Evolutionary conservation across 2,797 vertebrate genomes (phyloP).

Genomic region (Pristis pectinata): DNA sequence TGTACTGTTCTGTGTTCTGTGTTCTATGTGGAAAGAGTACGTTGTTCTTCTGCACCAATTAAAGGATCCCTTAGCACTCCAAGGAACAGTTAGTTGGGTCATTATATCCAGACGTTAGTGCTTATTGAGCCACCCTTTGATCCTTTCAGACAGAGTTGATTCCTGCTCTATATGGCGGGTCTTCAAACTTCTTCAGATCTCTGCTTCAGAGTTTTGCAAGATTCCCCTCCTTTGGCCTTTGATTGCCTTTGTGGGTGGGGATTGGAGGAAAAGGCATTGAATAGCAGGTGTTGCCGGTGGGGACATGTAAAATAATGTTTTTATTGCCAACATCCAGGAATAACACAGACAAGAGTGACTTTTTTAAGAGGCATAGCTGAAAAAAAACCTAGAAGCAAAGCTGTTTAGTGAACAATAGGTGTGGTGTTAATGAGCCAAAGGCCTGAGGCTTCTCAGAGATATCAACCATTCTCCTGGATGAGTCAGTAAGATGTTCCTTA

Average conservation of each 20-base stretch:
- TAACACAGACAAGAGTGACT: neutral
- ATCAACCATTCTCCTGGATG: neutral
- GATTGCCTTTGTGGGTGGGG: neutral
- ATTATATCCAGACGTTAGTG: neutral
- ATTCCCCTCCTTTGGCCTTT: neutral
- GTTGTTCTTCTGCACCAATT: neutral
- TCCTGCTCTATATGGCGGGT: neutral
- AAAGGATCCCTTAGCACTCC: neutral
- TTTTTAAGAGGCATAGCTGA: neutral
- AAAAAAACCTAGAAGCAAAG: neutral
- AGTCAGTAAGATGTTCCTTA: neutral
- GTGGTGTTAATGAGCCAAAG: constrained; percentile 15
- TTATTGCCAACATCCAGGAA: neutral
- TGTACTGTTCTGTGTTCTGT: too few relatives aligned
- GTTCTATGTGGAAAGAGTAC: neutral
- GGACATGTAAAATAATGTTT: neutral
- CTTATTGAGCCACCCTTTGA: neutral
- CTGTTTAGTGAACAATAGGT: neutral
- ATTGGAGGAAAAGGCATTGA: neutral
- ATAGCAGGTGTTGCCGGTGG: neutral
- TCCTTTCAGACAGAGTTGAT: too few relatives aligned
- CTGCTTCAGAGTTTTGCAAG: neutral
- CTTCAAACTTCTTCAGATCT: neutral
- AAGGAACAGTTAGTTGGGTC: neutral
- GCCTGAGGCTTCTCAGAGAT: neutral